A percentile compares a stretch with the other conserved stretches of the same genome.
Evolutionary conservation across 2,113 vertebrate genomes (phyloP).

Genomic region (Pteruthius melanotis): DNA sequence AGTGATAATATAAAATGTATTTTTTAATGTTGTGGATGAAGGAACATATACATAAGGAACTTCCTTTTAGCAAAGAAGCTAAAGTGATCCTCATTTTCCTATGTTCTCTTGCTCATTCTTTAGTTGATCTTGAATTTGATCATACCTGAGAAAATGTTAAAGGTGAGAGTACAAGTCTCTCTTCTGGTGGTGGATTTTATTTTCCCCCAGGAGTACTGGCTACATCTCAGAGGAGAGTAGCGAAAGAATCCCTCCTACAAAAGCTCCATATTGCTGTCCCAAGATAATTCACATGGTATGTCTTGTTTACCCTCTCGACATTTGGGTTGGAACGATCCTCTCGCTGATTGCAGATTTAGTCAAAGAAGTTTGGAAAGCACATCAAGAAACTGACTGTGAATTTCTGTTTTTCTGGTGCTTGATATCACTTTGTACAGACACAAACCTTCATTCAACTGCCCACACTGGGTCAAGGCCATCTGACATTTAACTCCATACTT

Average conservation of each 20-base stretch:
- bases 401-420: background rate
- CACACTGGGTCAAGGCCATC: background rate
- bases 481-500: background rate
- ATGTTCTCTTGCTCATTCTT: background rate
- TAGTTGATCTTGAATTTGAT: background rate
- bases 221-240: background rate
- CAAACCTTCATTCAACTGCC: background rate
- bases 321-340: background rate
- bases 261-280: background rate
- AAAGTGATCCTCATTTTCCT: background rate
- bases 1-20: background rate
- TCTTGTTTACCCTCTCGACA: background rate
- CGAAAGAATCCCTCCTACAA: background rate
- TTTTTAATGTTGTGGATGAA: background rate
- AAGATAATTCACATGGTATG: fast-evolving
- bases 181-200: fast-evolving
- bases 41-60: background rate
- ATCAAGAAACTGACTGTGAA: background rate
- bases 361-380: background rate
- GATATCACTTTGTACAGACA: background rate
- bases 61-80: background rate
- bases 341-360: background rate
- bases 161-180: background rate
- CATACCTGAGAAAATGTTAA: background rate
- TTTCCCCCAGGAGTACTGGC: background rate